Base-by-base conservation (phyloP, 2,888 invertebrate genomes). In the Plebejus anna region DNA sequence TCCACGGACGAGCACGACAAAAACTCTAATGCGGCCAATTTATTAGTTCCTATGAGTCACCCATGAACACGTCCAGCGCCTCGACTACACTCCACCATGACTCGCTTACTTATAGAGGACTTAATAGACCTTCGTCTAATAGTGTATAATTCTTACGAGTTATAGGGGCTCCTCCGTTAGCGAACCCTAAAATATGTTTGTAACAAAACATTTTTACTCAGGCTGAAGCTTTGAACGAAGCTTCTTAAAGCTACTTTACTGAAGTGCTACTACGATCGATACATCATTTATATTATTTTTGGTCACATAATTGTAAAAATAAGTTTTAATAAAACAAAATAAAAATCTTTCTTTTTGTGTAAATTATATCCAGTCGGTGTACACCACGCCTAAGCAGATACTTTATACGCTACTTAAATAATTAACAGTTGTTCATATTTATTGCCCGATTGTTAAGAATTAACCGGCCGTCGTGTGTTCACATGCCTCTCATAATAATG, bases 61-160 rank as follows among this genome's bases (percentile, higher is more conserved):
- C 76, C 75, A 78, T 79, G 78, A 78, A 79, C 59, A 78, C 75
- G 76, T 73, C 61, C 28, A 1, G 61, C 28, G 28, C 61, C 61
- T 7, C 11, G 28, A 22, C 61, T 22, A 61, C 28, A 61, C 61
- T 28, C 61, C 9, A 28, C 22, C 61, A 28, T 4, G 4, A 61
- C 22, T 28, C 2, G 11, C 28, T 22, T 11, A 28, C 28, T 28
- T 28, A 3, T 22, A 61, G 28, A 61, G 28, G 22, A 61, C 9
- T 22, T 11, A 55, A 13, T 55, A 16, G 4, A 47, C 16, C 16
- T 55, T 16, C 55, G 32, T 32, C 32, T 32, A 32, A 32, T 55
- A 4, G 3, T 55, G 55, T 47, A 55, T 55, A 16, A 55, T 16
- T 16, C 4, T 4, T 13, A 55, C 16, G 55, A 55, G 55, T 16